phyloP scores from a whole-genome alignment of 2,888 invertebrate genomes.

The Marasmarcha lunaedactyla region DNA sequence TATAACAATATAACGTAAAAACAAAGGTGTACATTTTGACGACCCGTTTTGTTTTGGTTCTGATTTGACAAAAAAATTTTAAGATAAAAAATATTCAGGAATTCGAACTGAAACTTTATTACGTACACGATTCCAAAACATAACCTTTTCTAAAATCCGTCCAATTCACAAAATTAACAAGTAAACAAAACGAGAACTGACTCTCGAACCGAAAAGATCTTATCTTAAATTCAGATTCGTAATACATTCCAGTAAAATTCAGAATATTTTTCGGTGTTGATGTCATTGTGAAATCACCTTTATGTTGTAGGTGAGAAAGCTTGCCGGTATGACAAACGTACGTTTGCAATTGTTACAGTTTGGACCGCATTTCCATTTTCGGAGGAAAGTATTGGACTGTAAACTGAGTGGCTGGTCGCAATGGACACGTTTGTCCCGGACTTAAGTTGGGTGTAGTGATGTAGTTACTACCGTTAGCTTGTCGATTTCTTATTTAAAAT shows the following conservation, averaged over 20 bases:
- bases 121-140: not conserved
- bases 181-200: slow-evolving; percentile 6
- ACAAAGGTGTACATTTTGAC: too few relatives aligned
- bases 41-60: too few relatives aligned
- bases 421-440: not conserved
- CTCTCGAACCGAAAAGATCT: slow-evolving; percentile 27
- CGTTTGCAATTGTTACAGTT: not conserved
- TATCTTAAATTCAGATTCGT: slow-evolving; percentile 44
- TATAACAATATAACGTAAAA: too few relatives aligned
- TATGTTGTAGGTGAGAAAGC: not conserved
- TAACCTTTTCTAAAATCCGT: not conserved
- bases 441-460: too few relatives aligned
- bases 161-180: not conserved
- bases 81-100: too few relatives aligned
- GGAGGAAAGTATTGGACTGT: not conserved
- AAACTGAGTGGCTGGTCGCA: not conserved
- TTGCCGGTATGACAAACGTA: not conserved
- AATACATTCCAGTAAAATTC: not conserved
- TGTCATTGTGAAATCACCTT: not conserved
- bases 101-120: too few relatives aligned
- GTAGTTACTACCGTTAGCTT: too few relatives aligned
- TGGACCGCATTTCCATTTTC: not conserved
- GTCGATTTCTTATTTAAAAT: too few relatives aligned
- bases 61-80: too few relatives aligned
- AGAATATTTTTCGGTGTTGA: not conserved